Evolutionary conservation across 2,797 vertebrate species (phyloP).

Genomic region (Pogoniulus pusillus): DNA sequence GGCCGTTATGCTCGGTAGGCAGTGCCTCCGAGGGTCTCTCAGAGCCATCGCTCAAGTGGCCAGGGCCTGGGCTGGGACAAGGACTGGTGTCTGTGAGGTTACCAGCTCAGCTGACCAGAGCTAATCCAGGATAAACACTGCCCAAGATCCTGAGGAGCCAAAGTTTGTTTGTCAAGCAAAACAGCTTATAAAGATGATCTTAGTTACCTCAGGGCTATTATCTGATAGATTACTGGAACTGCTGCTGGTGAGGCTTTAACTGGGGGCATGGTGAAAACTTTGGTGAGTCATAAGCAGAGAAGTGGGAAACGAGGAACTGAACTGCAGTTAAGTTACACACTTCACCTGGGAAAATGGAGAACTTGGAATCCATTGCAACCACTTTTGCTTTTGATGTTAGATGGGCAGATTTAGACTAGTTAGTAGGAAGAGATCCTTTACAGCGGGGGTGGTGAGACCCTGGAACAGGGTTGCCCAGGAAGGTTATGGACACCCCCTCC

Average conservation of each 20-base stretch:
- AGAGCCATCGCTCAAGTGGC: not conserved
- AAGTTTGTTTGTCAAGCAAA: not conserved
- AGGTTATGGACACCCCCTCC: no score
- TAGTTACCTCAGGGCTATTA: not conserved
- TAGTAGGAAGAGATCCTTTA: no score
- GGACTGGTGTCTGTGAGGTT: not conserved
- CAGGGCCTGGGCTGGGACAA: not conserved
- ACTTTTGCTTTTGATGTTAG: not conserved
- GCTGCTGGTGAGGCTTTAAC: not conserved
- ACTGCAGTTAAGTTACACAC: rapidly evolving
- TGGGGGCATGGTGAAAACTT: not conserved
- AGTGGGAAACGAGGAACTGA: not conserved
- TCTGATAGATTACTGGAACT: not conserved
- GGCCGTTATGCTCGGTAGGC: not conserved
- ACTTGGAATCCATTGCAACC: not conserved
- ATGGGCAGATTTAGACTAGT: no score
- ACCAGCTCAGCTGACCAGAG: constrained; percentile 7
- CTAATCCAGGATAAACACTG: not conserved
- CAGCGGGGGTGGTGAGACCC: no score
- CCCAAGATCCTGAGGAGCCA: not conserved
- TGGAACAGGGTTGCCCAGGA: no score
- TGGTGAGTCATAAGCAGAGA: not conserved
- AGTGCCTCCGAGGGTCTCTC: not conserved
- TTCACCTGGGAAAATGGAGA: not conserved
- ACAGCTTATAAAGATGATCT: not conserved